phyloP scores from a whole-genome alignment of 2,888 invertebrate species.

The Mesoligia furuncula region DNA sequence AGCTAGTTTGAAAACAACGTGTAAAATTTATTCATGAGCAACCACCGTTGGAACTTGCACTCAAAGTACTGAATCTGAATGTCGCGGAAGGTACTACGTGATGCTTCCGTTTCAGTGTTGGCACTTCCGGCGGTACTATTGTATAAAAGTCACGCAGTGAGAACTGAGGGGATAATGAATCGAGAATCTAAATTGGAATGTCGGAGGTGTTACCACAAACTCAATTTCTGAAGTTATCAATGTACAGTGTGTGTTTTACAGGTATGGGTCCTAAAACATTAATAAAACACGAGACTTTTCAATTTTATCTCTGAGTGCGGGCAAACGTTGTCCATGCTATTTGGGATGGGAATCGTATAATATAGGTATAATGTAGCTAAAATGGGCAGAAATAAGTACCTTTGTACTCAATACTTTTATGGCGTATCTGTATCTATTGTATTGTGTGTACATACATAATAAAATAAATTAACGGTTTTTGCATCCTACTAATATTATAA shows the following conservation, averaged over 20 bases:
- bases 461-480: background rate
- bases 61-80: conserved; percentile 75
- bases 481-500: too few species aligned
- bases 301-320: background rate
- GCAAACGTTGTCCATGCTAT: background rate
- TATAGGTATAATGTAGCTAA: too few species aligned
- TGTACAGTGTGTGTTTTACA: background rate
- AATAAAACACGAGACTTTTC: background rate
- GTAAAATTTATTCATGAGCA: conserved; percentile 75
- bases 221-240: background rate
- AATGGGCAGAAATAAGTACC: too few species aligned
- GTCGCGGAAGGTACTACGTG: conserved; percentile 72
- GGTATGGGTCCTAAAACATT: background rate
- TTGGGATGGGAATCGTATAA: background rate
- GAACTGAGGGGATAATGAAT: conserved; percentile 35
- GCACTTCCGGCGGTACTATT: conserved; percentile 58
- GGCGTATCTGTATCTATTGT: too few species aligned
- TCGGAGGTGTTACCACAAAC: background rate
- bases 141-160: conserved; percentile 13
- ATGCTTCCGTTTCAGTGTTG: conserved; percentile 69
- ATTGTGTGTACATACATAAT: background rate
- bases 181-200: background rate
- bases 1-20: conserved; percentile 69
- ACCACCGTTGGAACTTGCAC: conserved; percentile 67
- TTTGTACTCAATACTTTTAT: too few species aligned